A percentile compares a stretch with the other conserved stretches of the same genome.
phyloP scores from a whole-genome alignment of 2,888 invertebrate genomes.

The Arctia plantaginis region DNA sequence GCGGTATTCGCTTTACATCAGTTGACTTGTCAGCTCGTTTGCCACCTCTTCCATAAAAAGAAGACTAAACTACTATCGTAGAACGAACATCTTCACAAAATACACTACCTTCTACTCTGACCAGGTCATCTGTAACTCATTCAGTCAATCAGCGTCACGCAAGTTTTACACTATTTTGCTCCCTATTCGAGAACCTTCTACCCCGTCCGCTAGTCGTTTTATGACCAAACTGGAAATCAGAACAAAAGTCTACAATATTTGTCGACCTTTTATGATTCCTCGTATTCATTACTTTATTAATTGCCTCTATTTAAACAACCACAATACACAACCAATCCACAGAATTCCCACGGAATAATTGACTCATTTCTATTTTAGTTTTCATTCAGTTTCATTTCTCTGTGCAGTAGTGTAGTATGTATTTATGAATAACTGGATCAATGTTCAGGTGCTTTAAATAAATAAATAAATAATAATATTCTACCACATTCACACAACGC shows the following conservation, averaged over 20 bases:
- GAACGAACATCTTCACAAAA: too few relatives aligned
- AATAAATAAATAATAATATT: too few relatives aligned
- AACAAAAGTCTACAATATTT: background rate
- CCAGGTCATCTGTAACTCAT: too few relatives aligned
- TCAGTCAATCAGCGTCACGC: too few relatives aligned
- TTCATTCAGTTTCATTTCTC: background rate
- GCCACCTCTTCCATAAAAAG: too few relatives aligned
- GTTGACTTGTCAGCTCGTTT: too few relatives aligned
- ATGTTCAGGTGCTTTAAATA: too few relatives aligned
- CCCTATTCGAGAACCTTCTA: background rate
- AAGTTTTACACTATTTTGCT: background rate
- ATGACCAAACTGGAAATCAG: background rate
- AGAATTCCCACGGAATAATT: background rate
- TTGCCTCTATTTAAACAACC: constrained; percentile 18
- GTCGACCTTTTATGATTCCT: constrained; percentile 6
- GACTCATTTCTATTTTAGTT: background rate
- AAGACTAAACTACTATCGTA: too few relatives aligned
- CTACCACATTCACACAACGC: too few relatives aligned
- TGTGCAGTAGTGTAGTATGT: background rate
- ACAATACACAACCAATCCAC: background rate
- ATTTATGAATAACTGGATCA: background rate
- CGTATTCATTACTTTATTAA: constrained; percentile 28
- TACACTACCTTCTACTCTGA: too few relatives aligned
- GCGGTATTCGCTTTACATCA: too few relatives aligned
- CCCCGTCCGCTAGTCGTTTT: background rate